Base-by-base conservation (phyloP, 2,797 vertebrate species). In the Hoplostethus mediterraneus region DNA sequence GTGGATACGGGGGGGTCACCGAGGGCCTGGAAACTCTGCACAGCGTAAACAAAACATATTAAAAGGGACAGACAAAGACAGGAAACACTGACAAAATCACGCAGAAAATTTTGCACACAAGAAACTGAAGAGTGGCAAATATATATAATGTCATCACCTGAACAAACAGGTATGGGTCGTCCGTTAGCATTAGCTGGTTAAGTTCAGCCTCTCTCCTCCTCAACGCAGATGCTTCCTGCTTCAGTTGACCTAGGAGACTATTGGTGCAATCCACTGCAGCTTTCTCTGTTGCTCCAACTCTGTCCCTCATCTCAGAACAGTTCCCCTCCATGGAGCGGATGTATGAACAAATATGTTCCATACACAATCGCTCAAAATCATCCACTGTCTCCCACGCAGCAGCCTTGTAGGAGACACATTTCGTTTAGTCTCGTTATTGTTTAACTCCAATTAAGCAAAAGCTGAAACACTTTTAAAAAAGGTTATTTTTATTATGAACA, bases 81-180 rank as follows among this genome's bases (percentile, higher is more conserved):
- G 8, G 12, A 45, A 45, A 14, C 25, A 66, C 0, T 0, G 13
- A 48, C 2, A 14, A 2, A 51, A 49, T 17, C 6, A 60, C 4
- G 6, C 10, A 25, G 17, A 52, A 11, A 21, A 25, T 52, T 11
- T 40, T 8, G 9, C 9, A 40, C 40, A 9, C 7, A 42, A 3
- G 40, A 12, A 42, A 12, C 9, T 8, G 9, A 42, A 47, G 45
- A 14, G 16, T 5, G 45, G 45, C 1, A 12, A 42, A 57, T 12
- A 33, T 21, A 21, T 21, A 21, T 21, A 21, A 21, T 44, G 47
- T 10, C 2, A 28, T 75, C 11, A 92, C 89, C 87, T 82, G 57
- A 13, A 92, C 33, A 57, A 90, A 90, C 44, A 81, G 68, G 49
- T 85, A 16, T 38, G 87, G 77, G 48, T 91, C 67, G 0, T 87